Percentiles rank a stretch among this genome's conserved stretches.
These are phyloP conservation scores for Tetragnatha versicolor DNA, from an alignment of 1,140 invertebrate genomes.

Conservation along the genomic window DNA sequence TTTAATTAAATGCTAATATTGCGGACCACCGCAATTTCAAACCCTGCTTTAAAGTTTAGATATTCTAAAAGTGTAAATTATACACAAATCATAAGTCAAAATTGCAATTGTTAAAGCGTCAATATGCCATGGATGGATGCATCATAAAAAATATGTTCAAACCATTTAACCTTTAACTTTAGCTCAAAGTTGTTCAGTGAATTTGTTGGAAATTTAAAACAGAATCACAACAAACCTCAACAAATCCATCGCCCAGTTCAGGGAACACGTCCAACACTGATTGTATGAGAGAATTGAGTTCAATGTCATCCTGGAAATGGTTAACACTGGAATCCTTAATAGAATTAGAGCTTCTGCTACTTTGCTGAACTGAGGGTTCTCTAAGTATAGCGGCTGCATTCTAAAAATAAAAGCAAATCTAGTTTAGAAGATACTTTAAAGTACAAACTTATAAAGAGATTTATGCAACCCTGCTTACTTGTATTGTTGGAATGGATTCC, in stretches of 20 bases:
- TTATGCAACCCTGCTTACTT: not conserved
- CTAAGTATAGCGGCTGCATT: not conserved
- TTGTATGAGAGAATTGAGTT: conserved; percentile 69
- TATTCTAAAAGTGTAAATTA: too few species aligned
- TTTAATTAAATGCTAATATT: too few species aligned
- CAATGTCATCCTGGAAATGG: conserved; percentile 66
- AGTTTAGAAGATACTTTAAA: not conserved
- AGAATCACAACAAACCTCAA: conserved; percentile 65
- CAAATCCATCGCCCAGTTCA: conserved; percentile 77
- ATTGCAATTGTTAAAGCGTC: too few species aligned
- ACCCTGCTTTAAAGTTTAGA: too few species aligned
- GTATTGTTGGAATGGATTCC: not conserved
- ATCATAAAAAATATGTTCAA: too few species aligned
- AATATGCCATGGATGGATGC: too few species aligned
- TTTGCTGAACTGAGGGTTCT: not conserved
- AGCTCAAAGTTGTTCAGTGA: too few species aligned
- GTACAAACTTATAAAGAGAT: not conserved
- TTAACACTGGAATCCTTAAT: too few species aligned
- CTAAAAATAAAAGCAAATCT: not conserved
- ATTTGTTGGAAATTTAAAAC: too few species aligned
- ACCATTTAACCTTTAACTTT: too few species aligned
- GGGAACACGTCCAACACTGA: conserved; percentile 81
- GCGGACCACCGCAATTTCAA: too few species aligned
- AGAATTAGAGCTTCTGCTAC: conserved; percentile 24
- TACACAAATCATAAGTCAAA: too few species aligned